Base-by-base conservation (phyloP, 1,140 invertebrate genomes). In the Propsilocerus akamusi region DNA sequence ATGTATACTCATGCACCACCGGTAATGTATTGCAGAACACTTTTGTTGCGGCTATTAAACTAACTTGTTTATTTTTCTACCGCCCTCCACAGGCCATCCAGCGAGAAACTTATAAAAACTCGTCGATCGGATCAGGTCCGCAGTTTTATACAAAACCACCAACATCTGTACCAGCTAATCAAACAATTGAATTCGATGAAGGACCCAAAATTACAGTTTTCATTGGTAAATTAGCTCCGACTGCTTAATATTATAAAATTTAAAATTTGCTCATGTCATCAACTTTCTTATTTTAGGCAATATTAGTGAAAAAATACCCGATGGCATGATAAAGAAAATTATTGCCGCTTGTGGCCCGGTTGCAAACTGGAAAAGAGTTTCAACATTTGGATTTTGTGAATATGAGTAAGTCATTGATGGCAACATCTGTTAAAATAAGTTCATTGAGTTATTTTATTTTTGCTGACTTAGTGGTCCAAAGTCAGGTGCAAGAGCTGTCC, bases 371-470 rank as follows among this genome's bases (percentile, higher is more conserved):
- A 98, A 98, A 67, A 74, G 95, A 55, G 92, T 98, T 7, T 92
- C 96, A 66, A 93, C 88, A 8, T 99, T 99, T 72, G 96, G 95
- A 22, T 99, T 99, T 70, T 98, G 95, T 72, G 96, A 99, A 70
- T 93, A 63, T 41, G 63, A 65, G 62, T 64, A 57, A 50, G 59
- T 49, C 32, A 48, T 26, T 28, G 20, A 28, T 26, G n/a, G n/a
- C n/a, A n/a, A n/a, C n/a, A n/a, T n/a, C n/a, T n/a, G n/a, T n/a
- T n/a, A n/a, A n/a, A n/a, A n/a, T n/a, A n/a, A n/a, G n/a, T n/a
- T 26, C 10, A 26, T 23, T 47, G 11, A 26, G 11, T 26, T 49
- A 41, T 37, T 11, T 46, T 3, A 10, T 53, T 73, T 58, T n/a
- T n/a, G n/a, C n/a, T n/a, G n/a, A n/a, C n/a, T n/a, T 82, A 74